Base-by-base conservation (phyloP, 2,888 invertebrate genomes). In the Anthophora plumipes region DNA sequence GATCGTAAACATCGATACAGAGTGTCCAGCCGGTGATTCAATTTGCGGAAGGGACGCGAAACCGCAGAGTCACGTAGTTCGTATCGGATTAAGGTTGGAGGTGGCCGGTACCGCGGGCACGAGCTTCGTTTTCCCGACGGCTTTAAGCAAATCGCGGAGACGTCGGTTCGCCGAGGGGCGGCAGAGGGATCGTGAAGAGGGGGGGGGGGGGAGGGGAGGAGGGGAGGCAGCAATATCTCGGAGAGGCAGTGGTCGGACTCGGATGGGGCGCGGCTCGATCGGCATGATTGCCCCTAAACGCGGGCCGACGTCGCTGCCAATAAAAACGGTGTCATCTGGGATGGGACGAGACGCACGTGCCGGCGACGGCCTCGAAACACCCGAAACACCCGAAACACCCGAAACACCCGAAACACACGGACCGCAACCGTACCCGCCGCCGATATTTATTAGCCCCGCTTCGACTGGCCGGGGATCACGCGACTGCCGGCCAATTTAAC, bases 271-370 rank as follows among this genome's bases (percentile, higher is more conserved):
- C 22, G 50, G 54, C 31, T 39, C 72, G 66, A 55, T 63, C 17
- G 79, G 83, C 89, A 89, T 88, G 91, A 91, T 91, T 91, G 89
- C 80, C 85, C 83, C 85, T 85, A 87, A 90, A 88, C 88, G 86
- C 83, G 88, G 82, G 83, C 80, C 76, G 83, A 80, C 84, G 80
- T 89, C 85, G 86, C 80, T 88, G 88, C 85, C 92, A 90, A 92
- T 92, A 92, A 92, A 91, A 92, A 89, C 89, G 90, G 86, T 90
- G 90, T 91, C 92, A 90, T 90, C 90, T 89, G 90, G 86, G 83
- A 82, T 2, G 61, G 46, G 68, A 48, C 63, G 73, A 5, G 39
- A 71, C 77, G 85, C 85, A 82, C 86, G 89, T 86, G 88, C 84
- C 83, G 80, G 63, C 43, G 55, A 43, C 68, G 22, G 55, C 37